Base-by-base conservation (phyloP, 2,888 invertebrate genomes). In the Drosophila quinaria region DNA sequence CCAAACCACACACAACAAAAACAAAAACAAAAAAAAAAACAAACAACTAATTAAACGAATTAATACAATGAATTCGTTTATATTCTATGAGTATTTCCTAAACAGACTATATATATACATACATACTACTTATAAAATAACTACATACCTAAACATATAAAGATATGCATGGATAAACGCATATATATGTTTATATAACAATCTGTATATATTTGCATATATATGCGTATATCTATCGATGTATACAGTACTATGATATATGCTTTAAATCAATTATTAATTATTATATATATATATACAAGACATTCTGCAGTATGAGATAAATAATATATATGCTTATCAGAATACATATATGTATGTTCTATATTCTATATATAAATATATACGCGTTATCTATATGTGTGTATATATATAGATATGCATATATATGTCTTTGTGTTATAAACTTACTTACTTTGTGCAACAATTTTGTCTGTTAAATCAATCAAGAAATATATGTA, bases 51-150 rank as follows among this genome's bases (percentile, higher is more conserved):
- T 62, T 62, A 56, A 78, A 29, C 77, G 79, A 77, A 74, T 66
- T 59, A 41, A 31, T 44, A 10, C 10, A 46, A 50, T 44, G 41
- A 58, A 70, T 81, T 80, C 80, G 83, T 73, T 80, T 60, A 77
- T 69, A 74, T 78, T 85, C 83, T 64, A 83, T 74, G 84, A 84
- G 84, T 84, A 84, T 84, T 84, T 84, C 84, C 86, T 86, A 84
- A 78, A 84, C 86, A 84, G 86, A 86, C 86, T 82, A 81, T 78
- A 72, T 62, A 66, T 54, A 51, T 61, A 68, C 54, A 25, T 25
- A 25, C 1, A 41, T 55, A 64, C 52, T 75, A 79, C 72, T 77
- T 81, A 67, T 77, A 80, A 63, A 49, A 62, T 46, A 54, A 55
- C 51, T 58, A 73, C 81, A 83, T 78, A 68, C 68, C 56, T 80